A percentile compares a stretch with the other conserved stretches of the same genome.
Conservation (phyloP, 1,140 invertebrate species). For the Drosophila pruinosa region DNA sequence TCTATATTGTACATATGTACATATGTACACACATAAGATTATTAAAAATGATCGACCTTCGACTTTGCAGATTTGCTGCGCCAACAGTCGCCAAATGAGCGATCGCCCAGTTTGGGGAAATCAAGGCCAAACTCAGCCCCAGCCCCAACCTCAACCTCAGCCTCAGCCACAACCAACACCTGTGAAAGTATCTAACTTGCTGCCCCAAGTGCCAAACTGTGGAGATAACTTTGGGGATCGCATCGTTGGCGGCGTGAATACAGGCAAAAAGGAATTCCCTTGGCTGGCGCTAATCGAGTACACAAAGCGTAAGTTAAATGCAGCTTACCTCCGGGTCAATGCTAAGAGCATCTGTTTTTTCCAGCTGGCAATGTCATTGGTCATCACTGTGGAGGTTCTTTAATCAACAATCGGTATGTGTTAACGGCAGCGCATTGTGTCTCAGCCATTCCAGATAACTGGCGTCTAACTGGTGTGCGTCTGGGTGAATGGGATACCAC, state of each 20-base stretch:
- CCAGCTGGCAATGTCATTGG: constrained; percentile 59
- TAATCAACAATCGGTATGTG: constrained; percentile 87
- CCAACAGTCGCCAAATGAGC: constrained; percentile 30
- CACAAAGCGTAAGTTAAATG: constrained; percentile 61
- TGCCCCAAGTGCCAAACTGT: constrained; percentile 59
- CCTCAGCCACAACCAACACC: neutral
- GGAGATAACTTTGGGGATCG: constrained; percentile 83
- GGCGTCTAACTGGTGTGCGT: constrained; percentile 83
- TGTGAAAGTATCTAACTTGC: constrained; percentile 9
- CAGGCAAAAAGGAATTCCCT: constrained; percentile 87
- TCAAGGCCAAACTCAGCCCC: constrained; percentile 4
- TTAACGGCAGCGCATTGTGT: constrained; percentile 90
- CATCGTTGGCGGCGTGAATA: constrained; percentile 86
- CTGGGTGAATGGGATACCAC: constrained; percentile 87
- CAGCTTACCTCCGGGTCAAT: neutral
- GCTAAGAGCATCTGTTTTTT: neutral
- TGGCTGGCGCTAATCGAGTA: constrained; percentile 87
- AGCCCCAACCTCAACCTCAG: constrained; percentile 17
- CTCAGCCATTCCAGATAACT: constrained; percentile 82
- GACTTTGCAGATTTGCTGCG: constrained; percentile 59
- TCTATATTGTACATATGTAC: too few species aligned
- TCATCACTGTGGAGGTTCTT: constrained; percentile 87
- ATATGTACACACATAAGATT: too few species aligned
- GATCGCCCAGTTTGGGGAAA: constrained; percentile 39
- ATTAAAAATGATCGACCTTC: neutral